A percentile compares a stretch with the other conserved stretches of the same genome.
These are phyloP conservation scores for Rhinolophus sinicus DNA, from an alignment of 2,113 vertebrate species.

Conservation along the genomic window DNA sequence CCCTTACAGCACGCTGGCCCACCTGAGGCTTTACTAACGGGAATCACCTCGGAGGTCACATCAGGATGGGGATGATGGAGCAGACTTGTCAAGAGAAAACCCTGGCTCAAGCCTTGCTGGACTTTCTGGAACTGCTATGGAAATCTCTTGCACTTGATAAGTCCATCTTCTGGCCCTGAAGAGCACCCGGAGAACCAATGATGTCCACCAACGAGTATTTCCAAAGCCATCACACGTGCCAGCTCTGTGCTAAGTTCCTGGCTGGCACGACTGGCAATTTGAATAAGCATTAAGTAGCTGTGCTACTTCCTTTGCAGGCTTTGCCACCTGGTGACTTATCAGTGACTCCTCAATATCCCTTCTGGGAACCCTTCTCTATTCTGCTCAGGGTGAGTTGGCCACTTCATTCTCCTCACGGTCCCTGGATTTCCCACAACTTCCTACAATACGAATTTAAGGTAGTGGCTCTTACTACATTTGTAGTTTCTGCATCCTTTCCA, in stretches of 20 bases:
- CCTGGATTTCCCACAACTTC: neutral
- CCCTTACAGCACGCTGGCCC: neutral
- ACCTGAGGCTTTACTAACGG: accelerated
- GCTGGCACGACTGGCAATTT: accelerated
- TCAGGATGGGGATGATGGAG: neutral
- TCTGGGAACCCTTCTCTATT: neutral
- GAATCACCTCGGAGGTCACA: neutral
- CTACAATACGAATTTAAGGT: no score
- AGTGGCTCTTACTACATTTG: neutral
- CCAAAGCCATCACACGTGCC: accelerated
- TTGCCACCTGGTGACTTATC: neutral
- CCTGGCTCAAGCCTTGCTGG: neutral
- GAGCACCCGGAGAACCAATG: neutral
- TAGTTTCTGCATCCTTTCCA: no score
- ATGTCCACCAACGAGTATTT: neutral
- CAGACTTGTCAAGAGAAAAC: neutral
- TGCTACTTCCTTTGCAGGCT: neutral
- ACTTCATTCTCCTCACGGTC: neutral
- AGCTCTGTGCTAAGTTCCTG: neutral
- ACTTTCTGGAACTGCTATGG: neutral
- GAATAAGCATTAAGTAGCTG: no score
- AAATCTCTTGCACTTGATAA: neutral
- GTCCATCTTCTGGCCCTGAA: neutral
- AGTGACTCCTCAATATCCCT: accelerated
- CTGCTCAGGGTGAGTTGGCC: accelerated